These are phyloP conservation scores for Helleia helle DNA, from an alignment of 2,888 invertebrate species.

Conservation along the genomic window DNA sequence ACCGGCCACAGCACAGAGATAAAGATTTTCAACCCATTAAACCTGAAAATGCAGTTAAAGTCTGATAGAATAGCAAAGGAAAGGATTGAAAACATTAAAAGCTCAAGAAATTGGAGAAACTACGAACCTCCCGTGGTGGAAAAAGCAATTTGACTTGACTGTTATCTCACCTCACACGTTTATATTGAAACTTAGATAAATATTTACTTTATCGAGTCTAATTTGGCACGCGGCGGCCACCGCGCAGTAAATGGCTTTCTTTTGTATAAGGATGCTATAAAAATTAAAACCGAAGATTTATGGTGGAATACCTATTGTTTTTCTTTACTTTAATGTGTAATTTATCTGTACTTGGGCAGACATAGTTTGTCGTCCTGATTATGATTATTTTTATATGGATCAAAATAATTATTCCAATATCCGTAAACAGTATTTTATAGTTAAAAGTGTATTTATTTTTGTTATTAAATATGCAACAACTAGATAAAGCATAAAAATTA, in stretches of 20 bases:
- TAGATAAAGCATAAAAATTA: slow-evolving; percentile 1
- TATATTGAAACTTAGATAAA: slow-evolving; percentile 71
- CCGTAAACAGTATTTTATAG: too few relatives aligned
- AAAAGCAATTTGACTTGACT: slow-evolving; percentile 68
- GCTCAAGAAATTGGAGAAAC: slow-evolving; percentile 44
- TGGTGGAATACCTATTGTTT: slow-evolving; percentile 1
- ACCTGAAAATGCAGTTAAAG: not conserved
- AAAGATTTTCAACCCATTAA: too few relatives aligned
- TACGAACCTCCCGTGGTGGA: slow-evolving; percentile 57
- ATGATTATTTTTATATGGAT: too few relatives aligned
- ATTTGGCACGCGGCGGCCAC: slow-evolving; percentile 64
- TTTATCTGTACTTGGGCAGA: not conserved
- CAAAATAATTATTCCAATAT: too few relatives aligned
- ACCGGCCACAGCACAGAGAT: too few relatives aligned
- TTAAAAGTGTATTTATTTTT: too few relatives aligned
- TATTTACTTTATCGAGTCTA: slow-evolving; percentile 70
- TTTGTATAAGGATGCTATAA: slow-evolving; percentile 25
- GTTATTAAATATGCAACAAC: slow-evolving; percentile 4
- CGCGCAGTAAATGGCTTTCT: slow-evolving; percentile 37
- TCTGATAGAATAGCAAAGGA: slow-evolving; percentile 4
- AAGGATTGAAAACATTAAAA: slow-evolving; percentile 24
- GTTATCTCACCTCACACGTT: slow-evolving; percentile 69
- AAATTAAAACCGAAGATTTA: slow-evolving; percentile 19
- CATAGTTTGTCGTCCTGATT: too few relatives aligned
- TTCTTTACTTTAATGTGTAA: slow-evolving; percentile 21